phyloP scores from a whole-genome alignment of 2,113 vertebrate species.

The Corapipo altera region DNA sequence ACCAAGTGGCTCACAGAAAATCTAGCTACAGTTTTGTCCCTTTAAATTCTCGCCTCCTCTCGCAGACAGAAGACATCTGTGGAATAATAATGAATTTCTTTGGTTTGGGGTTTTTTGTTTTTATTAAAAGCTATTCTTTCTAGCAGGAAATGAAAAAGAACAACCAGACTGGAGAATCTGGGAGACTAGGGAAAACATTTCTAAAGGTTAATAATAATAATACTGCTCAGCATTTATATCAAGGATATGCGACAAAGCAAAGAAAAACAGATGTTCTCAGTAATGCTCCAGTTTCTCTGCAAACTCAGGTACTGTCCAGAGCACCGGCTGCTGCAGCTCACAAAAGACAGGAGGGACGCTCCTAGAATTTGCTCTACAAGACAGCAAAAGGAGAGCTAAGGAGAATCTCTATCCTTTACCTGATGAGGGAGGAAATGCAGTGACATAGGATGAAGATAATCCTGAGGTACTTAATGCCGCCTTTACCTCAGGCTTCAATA shows the following conservation, averaged over 20 bases:
- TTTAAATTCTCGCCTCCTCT: constrained; percentile 48
- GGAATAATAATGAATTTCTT: constrained; percentile 64
- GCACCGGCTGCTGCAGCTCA: not conserved
- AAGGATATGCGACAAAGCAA: constrained; percentile 29
- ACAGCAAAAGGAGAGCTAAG: not conserved
- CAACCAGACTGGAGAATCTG: constrained; percentile 47
- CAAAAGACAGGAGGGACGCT: not conserved
- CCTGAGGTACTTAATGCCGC: not conserved
- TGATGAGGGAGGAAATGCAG: not conserved
- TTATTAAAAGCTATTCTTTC: constrained; percentile 66
- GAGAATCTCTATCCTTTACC: not conserved
- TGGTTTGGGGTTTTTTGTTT: constrained; percentile 58
- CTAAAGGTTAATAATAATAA: constrained; percentile 50
- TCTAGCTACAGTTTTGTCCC: constrained; percentile 22
- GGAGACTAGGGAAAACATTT: constrained; percentile 48
- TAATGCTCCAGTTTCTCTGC: not conserved
- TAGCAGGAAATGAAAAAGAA: constrained; percentile 68
- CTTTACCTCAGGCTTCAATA: not conserved
- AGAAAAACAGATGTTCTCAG: constrained; percentile 21
- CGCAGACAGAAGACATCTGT: constrained; percentile 46
- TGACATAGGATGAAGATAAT: not conserved
- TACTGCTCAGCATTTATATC: constrained; percentile 46
- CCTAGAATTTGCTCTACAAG: not conserved
- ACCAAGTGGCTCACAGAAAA: not conserved
- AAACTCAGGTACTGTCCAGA: constrained; percentile 12